Percentiles rank a stretch among this genome's conserved stretches.
Conservation (phyloP, 2,888 invertebrate genomes). For the Tiliacea citrago region DNA sequence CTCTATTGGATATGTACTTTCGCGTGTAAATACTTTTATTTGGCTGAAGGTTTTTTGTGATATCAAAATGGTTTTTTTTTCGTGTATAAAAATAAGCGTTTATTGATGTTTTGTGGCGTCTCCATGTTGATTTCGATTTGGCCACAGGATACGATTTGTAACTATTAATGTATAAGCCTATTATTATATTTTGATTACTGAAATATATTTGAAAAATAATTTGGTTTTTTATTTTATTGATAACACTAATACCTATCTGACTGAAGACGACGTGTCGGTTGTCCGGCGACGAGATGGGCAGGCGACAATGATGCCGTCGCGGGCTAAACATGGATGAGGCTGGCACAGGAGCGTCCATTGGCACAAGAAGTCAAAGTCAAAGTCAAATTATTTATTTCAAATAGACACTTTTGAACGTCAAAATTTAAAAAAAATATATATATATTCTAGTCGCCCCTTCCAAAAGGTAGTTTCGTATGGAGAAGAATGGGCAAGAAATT, state of each 20-base stretch:
- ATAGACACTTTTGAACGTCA: too few species aligned
- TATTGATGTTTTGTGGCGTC: constrained; percentile 67
- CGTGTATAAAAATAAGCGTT: constrained; percentile 65
- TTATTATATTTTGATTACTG: constrained; percentile 91
- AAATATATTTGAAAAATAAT: constrained; percentile 89
- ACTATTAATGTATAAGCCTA: constrained; percentile 90
- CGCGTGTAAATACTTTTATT: constrained; percentile 79
- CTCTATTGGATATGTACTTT: constrained; percentile 80
- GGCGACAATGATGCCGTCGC: too few species aligned
- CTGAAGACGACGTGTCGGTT: too few species aligned
- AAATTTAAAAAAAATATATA: too few species aligned
- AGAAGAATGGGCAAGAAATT: too few species aligned
- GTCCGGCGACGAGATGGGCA: too few species aligned
- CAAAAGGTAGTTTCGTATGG: too few species aligned
- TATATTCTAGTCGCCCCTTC: too few species aligned
- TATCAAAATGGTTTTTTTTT: constrained; percentile 66
- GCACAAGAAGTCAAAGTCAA: too few species aligned
- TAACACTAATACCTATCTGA: not conserved
- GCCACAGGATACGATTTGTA: constrained; percentile 88
- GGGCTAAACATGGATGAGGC: too few species aligned
- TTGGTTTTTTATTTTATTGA: constrained; percentile 71
- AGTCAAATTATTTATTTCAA: too few species aligned
- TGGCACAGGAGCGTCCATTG: too few species aligned
- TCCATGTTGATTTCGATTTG: constrained; percentile 69
- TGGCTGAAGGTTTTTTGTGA: constrained; percentile 69